Evolutionary conservation across 2,113 vertebrate genomes (phyloP).

Genomic region (Benthochromis sp.): DNA sequence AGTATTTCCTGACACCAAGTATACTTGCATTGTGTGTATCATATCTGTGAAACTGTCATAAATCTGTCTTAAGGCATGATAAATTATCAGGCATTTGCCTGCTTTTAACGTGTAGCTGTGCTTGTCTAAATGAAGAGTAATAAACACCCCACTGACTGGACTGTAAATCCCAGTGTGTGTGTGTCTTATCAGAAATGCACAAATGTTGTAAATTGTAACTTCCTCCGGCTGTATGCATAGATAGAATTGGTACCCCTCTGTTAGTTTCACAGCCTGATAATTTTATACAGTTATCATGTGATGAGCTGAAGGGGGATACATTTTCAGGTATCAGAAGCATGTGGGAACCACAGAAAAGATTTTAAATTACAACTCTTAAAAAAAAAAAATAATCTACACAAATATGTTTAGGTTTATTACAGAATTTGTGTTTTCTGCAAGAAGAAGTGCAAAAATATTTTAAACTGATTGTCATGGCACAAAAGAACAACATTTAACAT

Average conservation of each 20-base stretch:
- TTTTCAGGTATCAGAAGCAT: background rate
- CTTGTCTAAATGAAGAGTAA: slow-evolving; percentile 41
- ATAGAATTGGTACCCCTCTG: background rate
- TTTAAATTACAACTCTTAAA: background rate
- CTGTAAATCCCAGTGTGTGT: background rate
- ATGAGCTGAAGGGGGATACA: background rate
- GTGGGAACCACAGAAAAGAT: background rate
- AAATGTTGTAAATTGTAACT: background rate
- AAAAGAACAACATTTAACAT: background rate
- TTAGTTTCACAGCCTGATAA: background rate
- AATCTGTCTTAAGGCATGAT: slow-evolving; percentile 28
- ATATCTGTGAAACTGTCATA: slow-evolving; percentile 19
- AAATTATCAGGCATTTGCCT: background rate
- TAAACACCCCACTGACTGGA: slow-evolving; percentile 44
- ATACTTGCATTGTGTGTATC: background rate
- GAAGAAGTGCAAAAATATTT: slow-evolving; percentile 7
- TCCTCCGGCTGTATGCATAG: fast-evolving
- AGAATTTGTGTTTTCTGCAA: background rate
- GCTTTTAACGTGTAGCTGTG: slow-evolving; percentile 36
- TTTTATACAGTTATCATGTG: background rate
- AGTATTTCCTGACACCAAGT: background rate
- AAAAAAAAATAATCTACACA: background rate
- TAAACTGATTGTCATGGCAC: background rate
- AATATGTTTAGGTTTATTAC: background rate
- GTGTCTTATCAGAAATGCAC: background rate